phyloP scores from a whole-genome alignment of 2,888 invertebrate species.

The Apamea sordens region DNA sequence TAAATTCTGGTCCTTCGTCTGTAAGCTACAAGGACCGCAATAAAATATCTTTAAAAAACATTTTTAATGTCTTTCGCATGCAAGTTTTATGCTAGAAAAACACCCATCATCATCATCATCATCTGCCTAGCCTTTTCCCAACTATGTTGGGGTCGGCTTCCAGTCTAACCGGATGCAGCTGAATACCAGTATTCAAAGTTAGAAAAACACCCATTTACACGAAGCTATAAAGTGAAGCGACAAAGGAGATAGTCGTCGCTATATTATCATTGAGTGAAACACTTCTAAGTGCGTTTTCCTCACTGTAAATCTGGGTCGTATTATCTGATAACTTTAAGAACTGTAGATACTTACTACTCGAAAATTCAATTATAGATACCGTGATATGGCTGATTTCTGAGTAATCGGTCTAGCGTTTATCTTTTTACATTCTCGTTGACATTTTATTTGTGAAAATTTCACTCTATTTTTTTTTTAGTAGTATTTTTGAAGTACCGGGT shows the following conservation, averaged over 20 bases:
- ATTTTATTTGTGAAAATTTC: conserved; percentile 11
- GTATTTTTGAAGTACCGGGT: neutral
- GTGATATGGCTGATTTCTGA: conserved; percentile 58
- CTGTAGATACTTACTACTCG: conserved; percentile 55
- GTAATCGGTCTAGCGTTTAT: conserved; percentile 60
- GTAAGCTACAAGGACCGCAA: conserved; percentile 2
- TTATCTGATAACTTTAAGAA: conserved; percentile 62
- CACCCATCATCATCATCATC: too few relatives aligned
- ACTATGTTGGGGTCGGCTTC: too few relatives aligned
- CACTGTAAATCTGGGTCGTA: conserved; percentile 62
- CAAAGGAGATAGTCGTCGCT: conserved; percentile 27
- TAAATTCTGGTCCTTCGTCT: neutral
- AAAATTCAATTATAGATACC: conserved; percentile 67
- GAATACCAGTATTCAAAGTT: too few relatives aligned
- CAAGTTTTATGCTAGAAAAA: conserved; percentile 28
- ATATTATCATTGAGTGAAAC: conserved; percentile 52
- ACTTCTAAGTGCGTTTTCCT: conserved; percentile 47
- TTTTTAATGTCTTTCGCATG: neutral
- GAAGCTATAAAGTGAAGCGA: conserved; percentile 20
- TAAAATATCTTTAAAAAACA: conserved; percentile 9
- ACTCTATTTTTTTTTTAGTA: neutral
- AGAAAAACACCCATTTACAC: conserved; percentile 28
- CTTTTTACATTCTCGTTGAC: conserved; percentile 46
- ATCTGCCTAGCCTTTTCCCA: too few relatives aligned
- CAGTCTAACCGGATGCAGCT: too few relatives aligned